These are phyloP conservation scores for Glyphotaelius pellucidus DNA, from an alignment of 2,888 invertebrate species.

Conservation along the genomic window DNA sequence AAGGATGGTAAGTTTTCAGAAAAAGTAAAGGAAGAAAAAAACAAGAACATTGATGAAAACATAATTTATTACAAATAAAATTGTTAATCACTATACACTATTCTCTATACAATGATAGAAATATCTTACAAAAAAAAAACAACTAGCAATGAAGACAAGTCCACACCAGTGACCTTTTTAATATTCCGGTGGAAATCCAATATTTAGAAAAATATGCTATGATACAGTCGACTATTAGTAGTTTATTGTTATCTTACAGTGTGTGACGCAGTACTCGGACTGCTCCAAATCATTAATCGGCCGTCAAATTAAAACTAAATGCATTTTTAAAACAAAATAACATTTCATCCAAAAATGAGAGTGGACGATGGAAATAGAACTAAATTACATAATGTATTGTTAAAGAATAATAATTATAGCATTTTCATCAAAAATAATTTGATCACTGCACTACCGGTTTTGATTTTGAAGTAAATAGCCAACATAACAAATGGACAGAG, in stretches of 20 bases:
- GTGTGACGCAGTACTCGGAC: neutral
- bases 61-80: slow-evolving; percentile 60
- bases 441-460: neutral
- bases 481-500: neutral
- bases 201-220: slow-evolving; percentile 42
- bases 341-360: slow-evolving; percentile 30
- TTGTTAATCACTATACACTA: slow-evolving; percentile 49
- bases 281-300: neutral
- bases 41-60: slow-evolving; percentile 39
- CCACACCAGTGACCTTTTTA: neutral
- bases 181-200: slow-evolving; percentile 35
- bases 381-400: neutral
- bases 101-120: slow-evolving; percentile 60
- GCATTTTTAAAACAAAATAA: slow-evolving; percentile 63
- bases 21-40: slow-evolving; percentile 24
- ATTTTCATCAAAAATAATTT: neutral
- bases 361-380: neutral
- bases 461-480: neutral
- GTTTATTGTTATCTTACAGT: slow-evolving; percentile 25
- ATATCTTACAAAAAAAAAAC: slow-evolving; percentile 56
- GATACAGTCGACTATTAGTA: slow-evolving; percentile 41
- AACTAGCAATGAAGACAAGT: slow-evolving; percentile 31
- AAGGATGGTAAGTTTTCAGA: neutral
- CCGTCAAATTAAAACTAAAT: slow-evolving; percentile 50
- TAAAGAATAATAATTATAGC: neutral